Evolutionary conservation across 2,113 vertebrate species (phyloP).

Genomic region (Trichomycterus rosablanca): DNA sequence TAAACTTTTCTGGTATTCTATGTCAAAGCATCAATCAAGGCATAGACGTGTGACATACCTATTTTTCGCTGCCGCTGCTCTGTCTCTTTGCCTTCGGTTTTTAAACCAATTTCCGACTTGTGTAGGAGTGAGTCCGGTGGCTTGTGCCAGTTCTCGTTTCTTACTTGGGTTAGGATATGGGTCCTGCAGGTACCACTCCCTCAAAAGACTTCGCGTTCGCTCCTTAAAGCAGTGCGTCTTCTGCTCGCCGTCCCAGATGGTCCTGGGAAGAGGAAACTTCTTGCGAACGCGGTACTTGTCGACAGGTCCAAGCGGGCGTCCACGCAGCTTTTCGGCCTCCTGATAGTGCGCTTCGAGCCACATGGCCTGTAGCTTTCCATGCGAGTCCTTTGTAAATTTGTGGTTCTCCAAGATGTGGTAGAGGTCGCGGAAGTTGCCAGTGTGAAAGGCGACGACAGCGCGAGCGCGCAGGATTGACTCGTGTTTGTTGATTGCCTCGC

Average conservation of each 20-base stretch:
- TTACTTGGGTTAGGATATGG: conserved; percentile 99
- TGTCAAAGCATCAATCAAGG: too few species aligned
- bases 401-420: conserved; percentile 99
- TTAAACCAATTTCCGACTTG: conserved; percentile 99
- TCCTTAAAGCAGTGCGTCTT: conserved; percentile 99
- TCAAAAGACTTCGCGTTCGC: conserved; percentile 96
- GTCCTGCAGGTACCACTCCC: conserved; percentile 99
- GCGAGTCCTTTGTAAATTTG: conserved; percentile 99
- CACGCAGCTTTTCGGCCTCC: conserved; percentile 98
- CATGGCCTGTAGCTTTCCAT: conserved; percentile 98
- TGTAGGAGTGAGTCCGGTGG: conserved; percentile 98
- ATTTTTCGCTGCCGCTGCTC: conserved; percentile 98
- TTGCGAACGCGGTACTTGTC: conserved; percentile 99
- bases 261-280: conserved; percentile 99
- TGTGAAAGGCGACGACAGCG: conserved; percentile 98
- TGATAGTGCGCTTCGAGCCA: conserved; percentile 99
- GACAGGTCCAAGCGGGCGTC: conserved; percentile 95
- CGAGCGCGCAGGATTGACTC: conserved; percentile 98
- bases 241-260: conserved; percentile 99
- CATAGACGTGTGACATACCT: conserved; percentile 75
- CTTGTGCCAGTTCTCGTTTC: conserved; percentile 99
- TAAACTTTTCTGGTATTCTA: too few species aligned
- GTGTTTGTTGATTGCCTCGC: conserved; percentile 99
- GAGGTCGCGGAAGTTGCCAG: conserved; percentile 98
- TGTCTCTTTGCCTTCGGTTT: conserved; percentile 98